Conservation (phyloP, 2,797 vertebrate species). For the Emys orbicularis region DNA sequence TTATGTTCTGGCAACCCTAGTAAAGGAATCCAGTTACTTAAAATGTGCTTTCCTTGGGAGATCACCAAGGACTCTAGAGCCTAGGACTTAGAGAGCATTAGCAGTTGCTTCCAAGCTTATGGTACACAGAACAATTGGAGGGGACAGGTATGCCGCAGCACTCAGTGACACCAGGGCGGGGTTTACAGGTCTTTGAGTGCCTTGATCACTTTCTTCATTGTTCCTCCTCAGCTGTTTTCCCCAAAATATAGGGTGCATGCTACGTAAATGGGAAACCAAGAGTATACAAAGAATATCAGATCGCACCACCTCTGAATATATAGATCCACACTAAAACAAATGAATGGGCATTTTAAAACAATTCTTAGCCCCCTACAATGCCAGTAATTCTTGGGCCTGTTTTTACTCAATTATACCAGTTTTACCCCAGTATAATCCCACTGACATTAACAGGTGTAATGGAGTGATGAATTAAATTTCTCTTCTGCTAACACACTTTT, state of each 20-base stretch:
- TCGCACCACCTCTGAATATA: background rate
- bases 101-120: background rate
- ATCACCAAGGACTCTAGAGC: background rate
- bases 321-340: background rate
- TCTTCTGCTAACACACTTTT: background rate
- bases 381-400: background rate
- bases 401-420: background rate
- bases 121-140: fast-evolving
- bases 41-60: background rate
- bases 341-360: background rate
- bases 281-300: background rate
- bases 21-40: background rate
- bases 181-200: background rate
- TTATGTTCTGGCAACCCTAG: background rate
- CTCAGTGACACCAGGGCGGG: background rate
- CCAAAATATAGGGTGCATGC: background rate
- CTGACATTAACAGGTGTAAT: background rate
- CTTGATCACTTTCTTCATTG: background rate
- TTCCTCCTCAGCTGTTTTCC: background rate
- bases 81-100: background rate
- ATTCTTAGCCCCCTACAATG: background rate
- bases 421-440: background rate
- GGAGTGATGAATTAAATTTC: background rate
- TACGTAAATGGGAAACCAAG: background rate
- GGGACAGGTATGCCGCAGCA: background rate